A percentile compares a stretch with the other conserved stretches of the same genome.
Conservation (phyloP, 2,888 invertebrate species). For the Hypomecis punctinalis region DNA sequence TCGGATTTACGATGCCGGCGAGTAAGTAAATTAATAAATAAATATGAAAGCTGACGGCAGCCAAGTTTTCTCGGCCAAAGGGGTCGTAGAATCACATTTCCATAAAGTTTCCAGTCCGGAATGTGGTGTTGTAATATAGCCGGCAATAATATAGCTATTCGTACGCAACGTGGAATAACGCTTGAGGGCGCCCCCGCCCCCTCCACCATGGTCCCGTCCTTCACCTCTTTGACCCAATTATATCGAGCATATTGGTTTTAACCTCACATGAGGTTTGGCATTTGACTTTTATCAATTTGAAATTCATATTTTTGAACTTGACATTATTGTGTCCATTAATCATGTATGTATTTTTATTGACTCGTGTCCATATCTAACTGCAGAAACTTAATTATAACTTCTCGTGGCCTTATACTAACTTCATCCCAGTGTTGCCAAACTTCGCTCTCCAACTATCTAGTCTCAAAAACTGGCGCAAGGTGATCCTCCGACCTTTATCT, state of each 20-base stretch:
- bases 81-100: conserved; percentile 70
- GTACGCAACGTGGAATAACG: conserved; percentile 71
- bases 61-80: conserved; percentile 77
- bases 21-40: conserved; percentile 44
- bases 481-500: conserved; percentile 52
- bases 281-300: conserved; percentile 27
- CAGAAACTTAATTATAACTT: conserved; percentile 1
- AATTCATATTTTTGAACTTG: conserved; percentile 33
- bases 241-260: conserved; percentile 56
- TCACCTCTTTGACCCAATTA: conserved; percentile 78
- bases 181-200: conserved; percentile 54
- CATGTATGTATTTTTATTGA: background rate
- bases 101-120: conserved; percentile 74
- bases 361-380: background rate
- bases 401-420: background rate
- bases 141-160: conserved; percentile 72
- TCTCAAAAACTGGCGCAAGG: conserved; percentile 50
- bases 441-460: conserved; percentile 31
- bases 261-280: conserved; percentile 33
- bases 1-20: conserved; percentile 34
- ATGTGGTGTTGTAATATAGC: conserved; percentile 75
- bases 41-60: conserved; percentile 58
- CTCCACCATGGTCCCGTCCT: conserved; percentile 64
- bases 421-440: conserved; percentile 29
- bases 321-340: background rate